These are phyloP conservation scores for Drosophila ezoana DNA, from an alignment of 2,888 invertebrate species.

Conservation along the genomic window DNA sequence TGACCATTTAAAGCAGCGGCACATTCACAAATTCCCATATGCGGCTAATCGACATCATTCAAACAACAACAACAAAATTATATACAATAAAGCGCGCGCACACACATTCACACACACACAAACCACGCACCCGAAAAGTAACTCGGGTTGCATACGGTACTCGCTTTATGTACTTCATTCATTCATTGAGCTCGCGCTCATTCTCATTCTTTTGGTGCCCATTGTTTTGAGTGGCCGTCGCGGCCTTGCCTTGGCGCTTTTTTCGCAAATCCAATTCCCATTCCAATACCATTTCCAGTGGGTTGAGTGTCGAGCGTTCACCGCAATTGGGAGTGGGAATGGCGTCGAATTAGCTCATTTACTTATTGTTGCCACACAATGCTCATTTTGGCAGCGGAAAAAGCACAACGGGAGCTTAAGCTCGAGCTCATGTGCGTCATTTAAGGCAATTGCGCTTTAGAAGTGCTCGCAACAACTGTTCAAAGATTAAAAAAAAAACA, in stretches of 20 bases:
- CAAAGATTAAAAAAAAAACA: slow-evolving; percentile 18
- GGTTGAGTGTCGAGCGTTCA: slow-evolving; percentile 17
- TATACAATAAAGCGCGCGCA: slow-evolving; percentile 56
- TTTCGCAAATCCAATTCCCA: slow-evolving; percentile 34
- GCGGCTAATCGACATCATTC: slow-evolving; percentile 38
- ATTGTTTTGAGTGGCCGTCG: slow-evolving; percentile 39
- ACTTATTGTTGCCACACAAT: slow-evolving; percentile 27
- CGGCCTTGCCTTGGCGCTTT: slow-evolving; percentile 45
- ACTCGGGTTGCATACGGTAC: slow-evolving; percentile 9
- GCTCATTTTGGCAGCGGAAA: slow-evolving; percentile 33
- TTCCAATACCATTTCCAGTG: slow-evolving; percentile 16
- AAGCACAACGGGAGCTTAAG: slow-evolving; percentile 20
- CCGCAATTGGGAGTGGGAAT: slow-evolving; percentile 41
- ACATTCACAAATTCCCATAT: slow-evolving; percentile 53
- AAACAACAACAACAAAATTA: slow-evolving; percentile 35
- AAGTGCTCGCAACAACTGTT: slow-evolving; percentile 20
- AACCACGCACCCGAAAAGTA: slow-evolving; percentile 10
- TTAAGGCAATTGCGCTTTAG: slow-evolving; percentile 8
- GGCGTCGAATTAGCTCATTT: slow-evolving; percentile 37
- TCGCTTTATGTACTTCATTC: slow-evolving; percentile 41
- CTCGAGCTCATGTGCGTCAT: slow-evolving; percentile 39
- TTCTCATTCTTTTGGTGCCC: slow-evolving; percentile 35
- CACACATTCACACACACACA: slow-evolving; percentile 19
- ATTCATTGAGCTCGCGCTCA: slow-evolving; percentile 40
- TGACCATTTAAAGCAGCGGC: slow-evolving; percentile 72